phyloP scores from a whole-genome alignment of 2,888 invertebrate species.

The Ormyrus rosae region DNA sequence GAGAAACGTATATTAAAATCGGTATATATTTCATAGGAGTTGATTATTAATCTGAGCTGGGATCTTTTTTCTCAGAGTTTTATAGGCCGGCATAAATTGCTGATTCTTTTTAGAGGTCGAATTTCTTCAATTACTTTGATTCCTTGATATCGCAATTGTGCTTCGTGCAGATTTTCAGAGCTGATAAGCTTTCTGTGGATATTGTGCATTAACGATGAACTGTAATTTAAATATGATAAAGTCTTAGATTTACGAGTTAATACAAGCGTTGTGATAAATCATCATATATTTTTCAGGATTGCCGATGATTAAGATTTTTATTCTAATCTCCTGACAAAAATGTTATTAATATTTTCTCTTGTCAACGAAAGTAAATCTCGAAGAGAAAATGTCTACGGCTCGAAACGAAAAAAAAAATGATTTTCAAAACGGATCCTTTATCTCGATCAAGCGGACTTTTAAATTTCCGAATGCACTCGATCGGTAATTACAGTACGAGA shows the following conservation, averaged over 20 bases:
- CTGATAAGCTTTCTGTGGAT: background rate
- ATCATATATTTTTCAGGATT: background rate
- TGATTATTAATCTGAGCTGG: background rate
- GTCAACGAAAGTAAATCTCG: too few species aligned
- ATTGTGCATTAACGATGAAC: background rate
- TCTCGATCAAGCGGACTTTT: too few species aligned
- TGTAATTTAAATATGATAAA: slow-evolving; percentile 14
- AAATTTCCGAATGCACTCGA: too few species aligned
- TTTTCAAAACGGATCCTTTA: too few species aligned
- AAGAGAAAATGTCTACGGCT: too few species aligned
- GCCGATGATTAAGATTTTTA: too few species aligned
- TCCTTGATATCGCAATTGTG: slow-evolving; percentile 1
- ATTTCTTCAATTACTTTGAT: slow-evolving; percentile 7
- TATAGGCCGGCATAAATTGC: background rate
- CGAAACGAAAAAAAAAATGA: too few species aligned
- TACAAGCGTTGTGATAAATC: background rate
- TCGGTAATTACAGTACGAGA: too few species aligned
- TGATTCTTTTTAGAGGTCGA: background rate
- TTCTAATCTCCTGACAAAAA: too few species aligned
- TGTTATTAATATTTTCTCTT: too few species aligned
- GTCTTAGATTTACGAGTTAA: slow-evolving; percentile 10
- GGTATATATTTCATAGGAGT: background rate
- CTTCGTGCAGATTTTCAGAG: slow-evolving; percentile 12
- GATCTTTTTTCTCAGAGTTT: background rate
- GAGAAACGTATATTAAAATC: background rate